These are phyloP conservation scores for Pristionchus exspectatus DNA, from an alignment of 2,888 invertebrate genomes.

Conservation along the genomic window DNA sequence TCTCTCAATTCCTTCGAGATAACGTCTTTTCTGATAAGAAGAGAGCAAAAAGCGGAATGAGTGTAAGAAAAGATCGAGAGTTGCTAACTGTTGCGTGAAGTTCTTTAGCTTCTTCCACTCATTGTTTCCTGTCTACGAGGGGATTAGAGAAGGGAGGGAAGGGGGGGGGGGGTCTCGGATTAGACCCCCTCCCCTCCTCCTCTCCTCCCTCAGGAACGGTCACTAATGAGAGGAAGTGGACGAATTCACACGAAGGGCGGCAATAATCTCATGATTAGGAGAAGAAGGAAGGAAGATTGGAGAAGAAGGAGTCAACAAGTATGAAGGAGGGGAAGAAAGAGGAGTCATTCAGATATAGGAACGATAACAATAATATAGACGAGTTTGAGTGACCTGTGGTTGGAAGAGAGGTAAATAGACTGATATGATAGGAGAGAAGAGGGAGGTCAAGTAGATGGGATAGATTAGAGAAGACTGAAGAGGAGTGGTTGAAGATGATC, in stretches of 20 bases:
- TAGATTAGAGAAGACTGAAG: neutral
- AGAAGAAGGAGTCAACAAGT: neutral
- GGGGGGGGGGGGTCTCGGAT: neutral
- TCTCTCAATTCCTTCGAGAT: too few relatives aligned
- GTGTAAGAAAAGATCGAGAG: conserved; percentile 4
- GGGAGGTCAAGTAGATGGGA: neutral
- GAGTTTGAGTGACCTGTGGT: neutral
- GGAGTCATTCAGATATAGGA: neutral
- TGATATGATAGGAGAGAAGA: conserved; percentile 7
- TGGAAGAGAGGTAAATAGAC: neutral
- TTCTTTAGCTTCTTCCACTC: neutral
- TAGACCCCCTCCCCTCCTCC: conserved; percentile 3
- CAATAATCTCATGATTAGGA: neutral
- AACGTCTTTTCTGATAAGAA: too few relatives aligned
- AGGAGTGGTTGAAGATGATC: neutral
- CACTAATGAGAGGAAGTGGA: conserved; percentile 30
- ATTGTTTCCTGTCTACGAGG: conserved; percentile 22
- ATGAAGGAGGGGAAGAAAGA: neutral
- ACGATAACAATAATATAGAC: neutral
- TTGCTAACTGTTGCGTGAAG: neutral
- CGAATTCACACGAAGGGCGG: neutral
- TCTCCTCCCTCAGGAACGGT: neutral
- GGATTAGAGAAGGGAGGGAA: neutral
- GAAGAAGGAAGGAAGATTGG: neutral
- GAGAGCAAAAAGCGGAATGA: neutral